Base-by-base conservation (phyloP, 2,888 invertebrate genomes). In the Rhagium mordax region DNA sequence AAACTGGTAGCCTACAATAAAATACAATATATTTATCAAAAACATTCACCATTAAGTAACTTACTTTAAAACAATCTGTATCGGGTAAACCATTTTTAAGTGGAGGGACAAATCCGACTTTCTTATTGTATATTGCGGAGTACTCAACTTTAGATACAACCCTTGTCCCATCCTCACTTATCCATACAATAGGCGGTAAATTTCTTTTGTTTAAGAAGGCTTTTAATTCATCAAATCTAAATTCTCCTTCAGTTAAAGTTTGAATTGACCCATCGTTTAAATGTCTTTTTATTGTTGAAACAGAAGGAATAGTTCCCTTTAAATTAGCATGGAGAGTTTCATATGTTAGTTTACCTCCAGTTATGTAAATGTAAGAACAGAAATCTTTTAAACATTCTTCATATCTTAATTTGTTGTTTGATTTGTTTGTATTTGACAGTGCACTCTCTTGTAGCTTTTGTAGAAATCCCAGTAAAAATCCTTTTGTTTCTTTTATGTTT, bases 141-240 rank as follows among this genome's bases (percentile, higher is more conserved):
- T 78, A 80, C 51, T 78, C 74, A n/a, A 79, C 64, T 24, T 71
- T 57, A 5, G 75, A 74, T 18, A 72, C 74, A 55, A 79, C 75
- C 13, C 77, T 71, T 13, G 81, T 81, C 10, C 78, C 81, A 67
- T 82, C 82, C 70, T 81, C 81, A 18, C 76, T 78, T 15, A 81
- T 18, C 75, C 76, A 78, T 47, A 80, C 70, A 1, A 60, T 59
- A 10, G 69, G 51, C 15, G 79, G 76, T 21, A 76, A 73, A 48
- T 74, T 72, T 68, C 76, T 55, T 6, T 27, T 10, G 5, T 55
- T 27, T 53, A 81, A 70, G 70, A 78, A 78, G 33, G 61, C 24
- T 53, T 77, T 78, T 49, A 81, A 65, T 20, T 80, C 75, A 66
- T 72, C 49, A 20, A 76, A 59, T 53, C 78, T 66, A 41, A 77